Conservation (phyloP, 92 coral and sea anemone genomes). For the Muricea muricata region DNA sequence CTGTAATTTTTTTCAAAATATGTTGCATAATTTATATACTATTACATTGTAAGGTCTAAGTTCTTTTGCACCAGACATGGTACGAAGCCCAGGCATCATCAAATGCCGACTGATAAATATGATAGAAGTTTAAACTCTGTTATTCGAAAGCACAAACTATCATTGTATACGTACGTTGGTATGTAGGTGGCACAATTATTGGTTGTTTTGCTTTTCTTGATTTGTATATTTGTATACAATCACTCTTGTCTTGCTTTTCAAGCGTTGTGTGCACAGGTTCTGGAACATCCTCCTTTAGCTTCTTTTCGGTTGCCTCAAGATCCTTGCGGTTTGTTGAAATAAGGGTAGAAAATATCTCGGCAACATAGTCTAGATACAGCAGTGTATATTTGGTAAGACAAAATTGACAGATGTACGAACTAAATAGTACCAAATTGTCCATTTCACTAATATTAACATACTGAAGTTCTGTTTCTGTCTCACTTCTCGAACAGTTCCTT, state of each 20-base stretch:
- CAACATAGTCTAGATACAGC: constrained; percentile 36
- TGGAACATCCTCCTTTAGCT: constrained; percentile 37
- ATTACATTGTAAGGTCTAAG: too few species aligned
- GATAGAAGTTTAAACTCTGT: too few species aligned
- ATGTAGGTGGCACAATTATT: too few species aligned
- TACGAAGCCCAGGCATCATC: too few species aligned
- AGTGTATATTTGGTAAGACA: too few species aligned
- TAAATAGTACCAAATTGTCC: background rate
- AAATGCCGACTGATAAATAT: too few species aligned
- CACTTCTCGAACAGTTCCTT: constrained; percentile 53
- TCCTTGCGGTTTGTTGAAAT: constrained; percentile 29
- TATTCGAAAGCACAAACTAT: too few species aligned
- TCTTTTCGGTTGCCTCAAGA: constrained; percentile 9
- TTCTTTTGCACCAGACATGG: too few species aligned
- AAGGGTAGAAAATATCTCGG: constrained; percentile 25
- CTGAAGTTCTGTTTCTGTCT: constrained; percentile 36
- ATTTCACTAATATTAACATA: background rate
- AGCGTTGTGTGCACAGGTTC: constrained; percentile 44
- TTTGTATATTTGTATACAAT: constrained; percentile 9
- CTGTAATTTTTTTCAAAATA: too few species aligned
- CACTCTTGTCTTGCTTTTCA: constrained; percentile 36
- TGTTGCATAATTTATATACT: too few species aligned
- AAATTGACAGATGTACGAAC: background rate
- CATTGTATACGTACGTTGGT: too few species aligned
- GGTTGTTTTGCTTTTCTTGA: constrained; percentile 41